Evolutionary conservation across 2,888 invertebrate genomes (phyloP), one percentile per base, ranked within the genome.

Genomic region (Polietes domitor): DNA sequence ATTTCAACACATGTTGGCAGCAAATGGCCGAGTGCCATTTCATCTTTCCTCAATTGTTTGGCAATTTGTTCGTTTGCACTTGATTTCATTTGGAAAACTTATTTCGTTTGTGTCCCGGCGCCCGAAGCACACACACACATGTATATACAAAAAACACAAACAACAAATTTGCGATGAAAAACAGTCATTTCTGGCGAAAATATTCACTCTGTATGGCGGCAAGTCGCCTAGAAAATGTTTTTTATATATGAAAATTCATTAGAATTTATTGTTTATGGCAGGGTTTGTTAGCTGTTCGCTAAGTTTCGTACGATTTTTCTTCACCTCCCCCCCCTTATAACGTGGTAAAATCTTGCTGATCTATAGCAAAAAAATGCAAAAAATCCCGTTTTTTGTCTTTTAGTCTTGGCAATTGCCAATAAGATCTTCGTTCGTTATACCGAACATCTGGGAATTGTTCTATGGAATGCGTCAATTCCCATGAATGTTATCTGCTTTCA

Each of bases 381-480:
- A 41, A 65, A 65, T 41, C 37, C 19, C 41, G 65, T 41, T 9
- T 28, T 41, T 19, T 65, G 17, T 17, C 28, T 63, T 50, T 63
- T 63, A 4, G 7, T 53, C 2, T 53, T 1, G 0, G 2, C 19
- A 50, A 53, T 21, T 53, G 17, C 10, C 53, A 53, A 19, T 53
- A 4, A 0, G 21, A n/a, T 37, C 37, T 1, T 37, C 37, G 4
- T 37, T 37, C 17, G 41, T 53, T 21, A 5, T 37, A 19, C 7
- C 17, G 24, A 41, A 37, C 65, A 65, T 19, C 65, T 65, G 65
- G n/a, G 17, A 2, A 68, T 68, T 73, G 26, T 71, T 71, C 53
- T 7, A 41, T 43, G 55, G 55, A 50, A 82, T 72, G 76, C 82
- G 76, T 83, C 75, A 72, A 47, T 82, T 43, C 50, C 55, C 43